phyloP scores from a whole-genome alignment of 2,113 vertebrate genomes.

The Astur gentilis region DNA sequence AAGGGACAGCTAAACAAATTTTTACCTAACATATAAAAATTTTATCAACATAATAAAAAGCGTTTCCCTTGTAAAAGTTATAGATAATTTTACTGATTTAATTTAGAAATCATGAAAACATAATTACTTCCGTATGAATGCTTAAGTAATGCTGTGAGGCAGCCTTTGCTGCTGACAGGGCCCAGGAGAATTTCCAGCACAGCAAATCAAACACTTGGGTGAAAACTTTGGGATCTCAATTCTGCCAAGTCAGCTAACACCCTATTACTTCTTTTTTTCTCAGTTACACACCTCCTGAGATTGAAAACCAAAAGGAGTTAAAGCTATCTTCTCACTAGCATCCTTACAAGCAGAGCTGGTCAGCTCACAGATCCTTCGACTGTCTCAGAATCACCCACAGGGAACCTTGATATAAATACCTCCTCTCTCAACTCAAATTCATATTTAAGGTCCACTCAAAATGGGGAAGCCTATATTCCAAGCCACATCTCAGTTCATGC shows the following conservation, averaged over 20 bases:
- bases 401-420: neutral
- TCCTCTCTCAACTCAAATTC: neutral
- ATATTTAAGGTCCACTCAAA: neutral
- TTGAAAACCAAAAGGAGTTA: neutral
- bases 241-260: neutral
- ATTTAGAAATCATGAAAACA: constrained; percentile 65
- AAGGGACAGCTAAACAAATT: neutral
- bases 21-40: constrained; percentile 23
- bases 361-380: neutral
- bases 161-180: constrained; percentile 34
- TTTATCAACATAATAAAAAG: constrained; percentile 66
- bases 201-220: constrained; percentile 32
- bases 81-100: constrained; percentile 53
- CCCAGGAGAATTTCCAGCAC: constrained; percentile 2
- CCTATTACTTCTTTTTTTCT: neutral
- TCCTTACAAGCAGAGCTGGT: neutral
- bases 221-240: constrained; percentile 1
- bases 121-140: constrained; percentile 64
- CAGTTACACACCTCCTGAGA: neutral
- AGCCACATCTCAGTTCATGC: neutral
- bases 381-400: neutral
- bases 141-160: constrained; percentile 50
- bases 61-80: constrained; percentile 47
- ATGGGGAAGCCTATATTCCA: neutral
- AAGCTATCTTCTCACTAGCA: neutral